Conservation (phyloP, 2,797 vertebrate species). For the Eurystomus glaucurus region DNA sequence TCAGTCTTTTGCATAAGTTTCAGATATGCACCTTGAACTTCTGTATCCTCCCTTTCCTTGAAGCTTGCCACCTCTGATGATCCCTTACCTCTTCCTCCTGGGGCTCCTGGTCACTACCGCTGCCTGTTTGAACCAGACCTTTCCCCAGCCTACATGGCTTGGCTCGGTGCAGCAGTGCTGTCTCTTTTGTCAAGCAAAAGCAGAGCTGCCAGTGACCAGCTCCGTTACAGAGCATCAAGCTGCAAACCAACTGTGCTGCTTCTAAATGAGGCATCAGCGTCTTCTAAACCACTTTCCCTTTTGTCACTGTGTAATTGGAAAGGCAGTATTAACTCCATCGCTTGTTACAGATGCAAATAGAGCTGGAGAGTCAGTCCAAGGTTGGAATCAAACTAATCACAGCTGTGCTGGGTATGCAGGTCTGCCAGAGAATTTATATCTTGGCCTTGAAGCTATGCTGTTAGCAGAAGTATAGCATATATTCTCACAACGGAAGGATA, state of each 20-base stretch:
- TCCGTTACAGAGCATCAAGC: not conserved
- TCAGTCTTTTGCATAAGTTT: not conserved
- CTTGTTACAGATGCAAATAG: conserved; percentile 12
- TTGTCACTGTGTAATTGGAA: not conserved
- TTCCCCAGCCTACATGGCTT: not conserved
- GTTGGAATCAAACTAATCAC: conserved; percentile 9
- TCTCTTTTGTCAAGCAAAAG: not conserved
- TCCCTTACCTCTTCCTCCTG: not conserved
- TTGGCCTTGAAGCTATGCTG: not conserved
- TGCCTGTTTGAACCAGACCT: not conserved
- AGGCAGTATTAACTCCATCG: not conserved
- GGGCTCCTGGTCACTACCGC: not conserved
- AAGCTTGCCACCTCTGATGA: not conserved
- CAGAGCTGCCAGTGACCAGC: not conserved
- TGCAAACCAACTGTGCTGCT: not conserved
- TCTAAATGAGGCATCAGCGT: not conserved
- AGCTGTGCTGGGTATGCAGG: conserved; percentile 19
- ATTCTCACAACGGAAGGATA: not conserved
- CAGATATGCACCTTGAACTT: conserved; percentile 34
- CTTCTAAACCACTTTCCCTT: not conserved
- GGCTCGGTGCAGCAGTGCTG: not conserved
- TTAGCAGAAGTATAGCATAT: not conserved
- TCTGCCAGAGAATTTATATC: conserved; percentile 15
- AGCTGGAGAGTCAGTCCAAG: conserved; percentile 11
- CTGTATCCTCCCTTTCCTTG: not conserved